These are phyloP conservation scores for Periophthalmus modestus DNA, from an alignment of 2,113 vertebrate species.

Conservation along the genomic window DNA sequence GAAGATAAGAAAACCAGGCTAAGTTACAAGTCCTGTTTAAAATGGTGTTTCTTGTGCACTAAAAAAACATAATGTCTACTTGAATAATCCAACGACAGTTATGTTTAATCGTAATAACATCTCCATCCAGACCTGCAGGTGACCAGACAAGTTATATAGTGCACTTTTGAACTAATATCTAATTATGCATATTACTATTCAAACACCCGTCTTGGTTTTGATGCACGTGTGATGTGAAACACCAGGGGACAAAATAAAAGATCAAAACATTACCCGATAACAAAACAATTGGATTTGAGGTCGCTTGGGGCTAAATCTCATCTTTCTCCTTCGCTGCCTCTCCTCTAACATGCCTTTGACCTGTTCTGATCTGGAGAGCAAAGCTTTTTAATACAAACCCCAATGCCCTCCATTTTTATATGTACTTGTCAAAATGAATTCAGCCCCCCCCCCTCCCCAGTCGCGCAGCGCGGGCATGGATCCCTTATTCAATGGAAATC, in stretches of 20 bases:
- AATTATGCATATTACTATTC: no score
- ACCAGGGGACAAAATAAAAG: conserved; percentile 33
- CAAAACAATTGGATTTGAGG: conserved; percentile 39
- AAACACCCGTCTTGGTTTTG: neutral
- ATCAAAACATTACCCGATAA: conserved; percentile 34
- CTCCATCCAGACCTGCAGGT: no score
- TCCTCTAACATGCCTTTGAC: conserved; percentile 43
- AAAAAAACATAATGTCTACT: no score
- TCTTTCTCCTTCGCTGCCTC: conserved; percentile 21
- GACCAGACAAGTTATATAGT: no score
- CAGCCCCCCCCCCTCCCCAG: conserved; percentile 7
- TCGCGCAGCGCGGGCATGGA: neutral
- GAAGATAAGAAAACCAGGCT: no score
- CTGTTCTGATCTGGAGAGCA: conserved; percentile 22
- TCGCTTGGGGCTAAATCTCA: conserved; percentile 29
- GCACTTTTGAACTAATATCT: no score
- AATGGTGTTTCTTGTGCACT: no score
- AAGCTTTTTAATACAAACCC: conserved; percentile 43
- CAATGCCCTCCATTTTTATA: conserved; percentile 45
- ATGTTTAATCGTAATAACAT: no score
- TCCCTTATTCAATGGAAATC: conserved; percentile 69
- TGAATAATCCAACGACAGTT: no score
- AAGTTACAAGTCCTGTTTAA: no score
- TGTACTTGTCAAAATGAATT: conserved; percentile 62
- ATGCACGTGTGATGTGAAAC: neutral